A percentile compares a stretch with the other conserved stretches of the same genome.
phyloP scores from a whole-genome alignment of 2,113 vertebrate genomes.

The Hippoglossus stenolepis region DNA sequence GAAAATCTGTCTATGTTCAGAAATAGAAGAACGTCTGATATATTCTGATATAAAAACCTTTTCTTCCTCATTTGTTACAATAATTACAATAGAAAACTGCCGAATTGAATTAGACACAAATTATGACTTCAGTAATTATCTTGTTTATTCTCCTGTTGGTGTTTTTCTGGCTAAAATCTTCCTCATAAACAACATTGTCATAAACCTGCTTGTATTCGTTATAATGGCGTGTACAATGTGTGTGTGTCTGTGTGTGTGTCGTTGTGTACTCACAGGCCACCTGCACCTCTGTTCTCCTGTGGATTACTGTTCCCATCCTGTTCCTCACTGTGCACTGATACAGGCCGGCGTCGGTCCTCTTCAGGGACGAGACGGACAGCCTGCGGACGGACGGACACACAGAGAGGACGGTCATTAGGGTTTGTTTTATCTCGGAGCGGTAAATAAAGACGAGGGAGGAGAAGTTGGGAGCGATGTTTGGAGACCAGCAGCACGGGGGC shows the following conservation, averaged over 20 bases:
- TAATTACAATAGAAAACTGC: no score
- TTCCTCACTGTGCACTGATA: conserved; percentile 91
- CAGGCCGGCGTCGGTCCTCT: conserved; percentile 84
- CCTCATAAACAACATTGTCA: no score
- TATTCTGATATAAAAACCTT: no score
- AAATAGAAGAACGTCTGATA: no score
- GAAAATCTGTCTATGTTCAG: no score
- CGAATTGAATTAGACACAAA: no score
- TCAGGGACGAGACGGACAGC: conserved; percentile 83
- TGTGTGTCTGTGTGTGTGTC: conserved; percentile 6
- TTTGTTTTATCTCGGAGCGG: conserved; percentile 1
- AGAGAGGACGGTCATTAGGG: not conserved
- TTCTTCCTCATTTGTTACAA: no score
- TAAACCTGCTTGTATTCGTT: no score
- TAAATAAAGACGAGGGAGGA: conserved; percentile 15
- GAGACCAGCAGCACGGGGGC: conserved; percentile 25
- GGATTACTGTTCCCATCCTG: conserved; percentile 89
- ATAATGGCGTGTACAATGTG: not conserved
- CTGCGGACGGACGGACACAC: conserved; percentile 66
- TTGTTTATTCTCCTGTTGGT: no score
- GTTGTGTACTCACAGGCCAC: conserved; percentile 89
- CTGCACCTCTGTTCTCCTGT: conserved; percentile 86
- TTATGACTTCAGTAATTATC: no score
- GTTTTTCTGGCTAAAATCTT: no score
- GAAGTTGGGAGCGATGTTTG: not conserved